These are phyloP conservation scores for Temnothorax rugatulus DNA, from an alignment of 2,888 invertebrate genomes.

Conservation along the genomic window DNA sequence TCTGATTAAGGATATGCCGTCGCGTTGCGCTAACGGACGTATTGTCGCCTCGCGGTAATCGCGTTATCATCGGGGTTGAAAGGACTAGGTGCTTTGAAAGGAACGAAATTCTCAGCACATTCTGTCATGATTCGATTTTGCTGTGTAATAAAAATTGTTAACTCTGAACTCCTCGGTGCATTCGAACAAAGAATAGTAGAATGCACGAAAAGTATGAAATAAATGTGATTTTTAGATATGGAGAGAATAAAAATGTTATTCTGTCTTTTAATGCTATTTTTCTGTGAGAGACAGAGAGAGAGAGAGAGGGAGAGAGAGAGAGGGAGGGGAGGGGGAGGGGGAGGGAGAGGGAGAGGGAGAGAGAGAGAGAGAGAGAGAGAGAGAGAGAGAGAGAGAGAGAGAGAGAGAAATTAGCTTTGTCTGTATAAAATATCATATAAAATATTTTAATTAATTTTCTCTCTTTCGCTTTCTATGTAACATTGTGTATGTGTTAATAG, in stretches of 20 bases:
- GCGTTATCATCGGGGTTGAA: conserved; percentile 58
- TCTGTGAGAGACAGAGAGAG: neutral
- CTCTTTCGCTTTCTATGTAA: neutral
- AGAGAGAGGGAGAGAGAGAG: too few species aligned
- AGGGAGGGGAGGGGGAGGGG: too few species aligned
- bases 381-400: too few species aligned
- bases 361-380: too few species aligned
- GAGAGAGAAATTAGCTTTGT: neutral
- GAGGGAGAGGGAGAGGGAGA: too few species aligned
- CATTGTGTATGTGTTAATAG: neutral
- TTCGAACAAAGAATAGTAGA: neutral
- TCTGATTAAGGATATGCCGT: conserved; percentile 72
- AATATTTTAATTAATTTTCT: conserved; percentile 19
- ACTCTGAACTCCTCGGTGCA: neutral
- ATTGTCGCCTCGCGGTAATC: conserved; percentile 68
- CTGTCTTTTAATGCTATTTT: conserved; percentile 3
- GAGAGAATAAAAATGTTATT: neutral
- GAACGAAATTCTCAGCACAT: conserved; percentile 13
- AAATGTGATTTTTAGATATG: conserved; percentile 8
- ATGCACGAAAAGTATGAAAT: neutral
- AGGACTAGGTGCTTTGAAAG: conserved; percentile 14
- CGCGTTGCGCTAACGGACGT: conserved; percentile 62
- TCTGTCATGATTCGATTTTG: neutral
- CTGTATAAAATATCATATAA: neutral
- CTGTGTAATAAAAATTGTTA: neutral